Evolutionary conservation across 2,888 invertebrate species (phyloP), one percentile per base, ranked within the genome.

Genomic region (Trilocha varians): DNA sequence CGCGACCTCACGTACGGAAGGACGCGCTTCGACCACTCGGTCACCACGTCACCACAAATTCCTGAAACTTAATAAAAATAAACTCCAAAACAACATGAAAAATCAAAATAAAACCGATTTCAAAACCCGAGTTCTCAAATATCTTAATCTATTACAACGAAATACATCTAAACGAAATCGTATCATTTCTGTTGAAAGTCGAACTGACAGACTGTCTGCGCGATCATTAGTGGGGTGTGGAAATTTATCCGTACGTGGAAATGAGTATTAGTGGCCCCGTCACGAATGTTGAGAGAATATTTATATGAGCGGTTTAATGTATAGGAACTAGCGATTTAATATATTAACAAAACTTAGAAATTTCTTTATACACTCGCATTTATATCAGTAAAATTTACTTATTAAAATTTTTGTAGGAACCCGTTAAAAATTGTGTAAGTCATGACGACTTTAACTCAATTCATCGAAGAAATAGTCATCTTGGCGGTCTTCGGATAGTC

Each of bases 151-250:
- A 14, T 13, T 13, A 36, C 50, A 48, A 49, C 47, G 47, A 49
- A 51, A 42, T 50, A 46, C 50, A 38, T 18, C 17, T 51, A 40
- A 50, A 33, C 35, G 16, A 9, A 11, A 16, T 18, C 41, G 11
- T 16, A 38, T 35, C 32, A 40, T 16, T 38, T 40, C 39, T 36
- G 40, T n/a, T 38, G 39, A 43, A 32, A 36, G 38, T 41, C 36
- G 38, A 13, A 3, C 16, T 13, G 32, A 11, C 32, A 41, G 40
- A 36, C 17, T 43, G 39, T 47, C 46, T 55, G 55, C 47, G 47
- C 48, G 55, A 57, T 59, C 62, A 55, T 50, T 49, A 40, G 52
- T 48, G 35, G 41, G 48, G 53, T 45, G 46, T 18, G 38, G 45
- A 40, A 54, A 42, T 45, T 25, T 44, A 13, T 8, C 45, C 49